Evolutionary conservation across 2,888 invertebrate species (phyloP).

Genomic region (Andrena bucephala): DNA sequence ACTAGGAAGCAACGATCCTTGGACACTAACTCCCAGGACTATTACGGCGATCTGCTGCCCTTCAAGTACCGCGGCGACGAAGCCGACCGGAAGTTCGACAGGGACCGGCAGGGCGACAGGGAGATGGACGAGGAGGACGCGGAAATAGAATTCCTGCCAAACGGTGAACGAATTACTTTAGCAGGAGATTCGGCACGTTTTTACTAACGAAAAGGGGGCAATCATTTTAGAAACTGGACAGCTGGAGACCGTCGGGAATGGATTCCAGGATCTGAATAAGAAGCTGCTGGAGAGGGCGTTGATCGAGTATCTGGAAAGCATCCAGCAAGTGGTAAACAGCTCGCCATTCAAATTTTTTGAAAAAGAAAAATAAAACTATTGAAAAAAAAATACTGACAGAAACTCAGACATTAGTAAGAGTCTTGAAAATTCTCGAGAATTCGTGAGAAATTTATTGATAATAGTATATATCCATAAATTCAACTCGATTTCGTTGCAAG

Average conservation of each 20-base stretch:
- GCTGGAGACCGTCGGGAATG: constrained; percentile 84
- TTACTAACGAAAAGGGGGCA: neutral
- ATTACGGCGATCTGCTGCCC: constrained; percentile 77
- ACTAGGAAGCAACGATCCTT: constrained; percentile 84
- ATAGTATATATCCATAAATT: neutral
- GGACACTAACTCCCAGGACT: constrained; percentile 74
- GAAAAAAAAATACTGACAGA: too few relatives aligned
- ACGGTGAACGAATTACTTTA: constrained; percentile 61
- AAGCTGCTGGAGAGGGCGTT: constrained; percentile 76
- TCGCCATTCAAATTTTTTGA: too few relatives aligned
- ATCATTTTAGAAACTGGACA: constrained; percentile 81
- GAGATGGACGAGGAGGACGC: constrained; percentile 70
- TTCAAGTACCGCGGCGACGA: constrained; percentile 76
- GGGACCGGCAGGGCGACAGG: constrained; percentile 68
- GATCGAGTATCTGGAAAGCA: constrained; percentile 76
- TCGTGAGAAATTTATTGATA: too few relatives aligned
- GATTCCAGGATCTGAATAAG: constrained; percentile 81
- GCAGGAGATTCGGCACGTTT: neutral
- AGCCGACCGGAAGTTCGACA: constrained; percentile 71
- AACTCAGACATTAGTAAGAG: too few relatives aligned
- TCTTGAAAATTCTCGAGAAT: too few relatives aligned
- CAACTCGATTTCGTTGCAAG: neutral
- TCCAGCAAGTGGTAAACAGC: constrained; percentile 72
- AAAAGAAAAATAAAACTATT: too few relatives aligned
- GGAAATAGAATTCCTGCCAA: constrained; percentile 76